These are phyloP conservation scores for Akabosia matsudoensis DNA, from an alignment of 1,140 invertebrate species.

Conservation along the genomic window DNA sequence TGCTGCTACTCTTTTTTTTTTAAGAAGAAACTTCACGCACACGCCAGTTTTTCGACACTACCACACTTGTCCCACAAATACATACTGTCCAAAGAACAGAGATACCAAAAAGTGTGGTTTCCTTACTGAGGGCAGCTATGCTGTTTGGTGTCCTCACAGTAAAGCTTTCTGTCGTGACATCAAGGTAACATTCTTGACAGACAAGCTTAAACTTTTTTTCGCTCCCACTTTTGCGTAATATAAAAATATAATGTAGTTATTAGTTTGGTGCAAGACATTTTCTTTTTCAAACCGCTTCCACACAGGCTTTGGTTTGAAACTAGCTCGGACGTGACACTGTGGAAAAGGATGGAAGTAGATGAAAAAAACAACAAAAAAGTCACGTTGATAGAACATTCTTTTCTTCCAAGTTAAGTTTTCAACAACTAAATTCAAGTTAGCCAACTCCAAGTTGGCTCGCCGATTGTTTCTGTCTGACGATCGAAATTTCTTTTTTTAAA, in stretches of 20 bases:
- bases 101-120: too few relatives aligned
- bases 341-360: background rate
- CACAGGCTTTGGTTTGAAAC: background rate
- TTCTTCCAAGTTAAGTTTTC: background rate
- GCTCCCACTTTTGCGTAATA: background rate
- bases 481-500: background rate
- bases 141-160: too few relatives aligned
- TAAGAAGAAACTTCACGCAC: background rate
- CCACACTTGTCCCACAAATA: background rate
- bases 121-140: too few relatives aligned
- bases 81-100: too few relatives aligned
- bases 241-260: constrained; percentile 19
- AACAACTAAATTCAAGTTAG: background rate
- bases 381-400: background rate
- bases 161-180: too few relatives aligned
- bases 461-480: background rate
- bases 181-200: constrained; percentile 11
- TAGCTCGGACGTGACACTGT: background rate
- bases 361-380: background rate
- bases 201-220: constrained; percentile 4
- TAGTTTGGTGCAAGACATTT: background rate
- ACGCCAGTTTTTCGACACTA: background rate
- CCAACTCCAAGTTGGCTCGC: background rate
- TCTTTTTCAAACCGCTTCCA: background rate
- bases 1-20: too few relatives aligned